phyloP scores from a whole-genome alignment of 2,113 vertebrate genomes.

The Myanophis thanlyinensis region DNA sequence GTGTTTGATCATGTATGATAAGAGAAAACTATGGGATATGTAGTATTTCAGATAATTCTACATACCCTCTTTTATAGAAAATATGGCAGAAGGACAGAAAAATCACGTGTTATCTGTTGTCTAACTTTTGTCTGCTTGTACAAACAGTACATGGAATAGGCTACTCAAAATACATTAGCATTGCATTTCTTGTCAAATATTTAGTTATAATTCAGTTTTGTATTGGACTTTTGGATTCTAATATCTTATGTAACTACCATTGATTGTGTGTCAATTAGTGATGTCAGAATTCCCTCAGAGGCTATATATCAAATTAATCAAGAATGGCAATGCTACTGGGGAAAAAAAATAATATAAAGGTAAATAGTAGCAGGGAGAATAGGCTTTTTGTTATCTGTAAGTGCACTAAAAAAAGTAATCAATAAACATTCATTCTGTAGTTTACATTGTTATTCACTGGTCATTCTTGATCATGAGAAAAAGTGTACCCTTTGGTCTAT shows the following conservation, averaged over 20 bases:
- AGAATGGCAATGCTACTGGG: not conserved
- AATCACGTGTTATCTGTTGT: not conserved
- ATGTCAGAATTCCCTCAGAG: not conserved
- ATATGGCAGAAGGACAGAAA: not conserved
- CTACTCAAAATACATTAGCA: not conserved
- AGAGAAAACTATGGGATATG: not conserved
- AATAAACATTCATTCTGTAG: slow-evolving; percentile 33
- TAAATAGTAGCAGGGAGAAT: not conserved
- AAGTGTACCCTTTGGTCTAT: slow-evolving; percentile 65
- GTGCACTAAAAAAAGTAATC: slow-evolving; percentile 22
- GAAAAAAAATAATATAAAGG: not conserved
- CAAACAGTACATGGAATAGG: not conserved
- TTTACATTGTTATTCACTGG: slow-evolving; percentile 60
- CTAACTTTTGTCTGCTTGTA: not conserved
- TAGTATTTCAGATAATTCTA: not conserved
- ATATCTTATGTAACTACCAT: not conserved
- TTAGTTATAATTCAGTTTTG: not conserved
- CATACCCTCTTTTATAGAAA: not conserved
- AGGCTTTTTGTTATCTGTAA: not conserved
- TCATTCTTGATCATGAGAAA: slow-evolving; percentile 70
- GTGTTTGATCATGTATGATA: not conserved
- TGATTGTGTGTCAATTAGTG: not conserved
- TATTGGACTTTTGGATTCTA: not conserved
- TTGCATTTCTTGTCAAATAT: not conserved
- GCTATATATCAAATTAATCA: not conserved